Conservation (phyloP, 2,113 vertebrate genomes). For the Formicarius rufipectus region DNA sequence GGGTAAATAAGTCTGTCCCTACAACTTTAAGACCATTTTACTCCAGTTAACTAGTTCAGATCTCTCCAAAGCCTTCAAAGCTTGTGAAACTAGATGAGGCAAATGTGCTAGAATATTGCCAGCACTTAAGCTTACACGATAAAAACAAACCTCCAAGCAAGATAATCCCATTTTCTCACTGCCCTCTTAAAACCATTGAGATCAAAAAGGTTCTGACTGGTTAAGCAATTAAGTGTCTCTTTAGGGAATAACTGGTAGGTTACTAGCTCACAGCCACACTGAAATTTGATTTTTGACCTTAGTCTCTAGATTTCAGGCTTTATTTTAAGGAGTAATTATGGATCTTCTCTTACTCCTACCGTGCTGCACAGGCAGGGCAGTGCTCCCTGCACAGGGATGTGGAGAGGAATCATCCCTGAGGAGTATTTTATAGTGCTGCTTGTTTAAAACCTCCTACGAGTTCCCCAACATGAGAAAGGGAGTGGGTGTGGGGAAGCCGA, state of each 20-base stretch:
- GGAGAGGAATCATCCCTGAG: background rate
- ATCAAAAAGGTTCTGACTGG: background rate
- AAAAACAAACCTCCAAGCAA: background rate
- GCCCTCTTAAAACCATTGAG: background rate
- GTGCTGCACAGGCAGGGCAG: background rate
- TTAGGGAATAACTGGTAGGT: background rate
- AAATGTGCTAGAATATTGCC: background rate
- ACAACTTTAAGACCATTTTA: background rate
- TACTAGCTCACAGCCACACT: background rate
- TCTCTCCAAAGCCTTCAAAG: background rate
- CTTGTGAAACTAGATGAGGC: background rate
- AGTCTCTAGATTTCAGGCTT: background rate
- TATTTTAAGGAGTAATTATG: background rate
- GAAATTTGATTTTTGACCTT: background rate
- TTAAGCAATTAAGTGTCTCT: background rate
- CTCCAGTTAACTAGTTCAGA: background rate
- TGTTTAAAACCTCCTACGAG: background rate
- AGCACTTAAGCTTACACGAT: background rate
- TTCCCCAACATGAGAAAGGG: background rate
- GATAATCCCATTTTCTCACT: background rate
- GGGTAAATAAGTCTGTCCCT: background rate
- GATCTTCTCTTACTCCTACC: background rate
- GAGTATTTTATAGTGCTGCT: background rate
- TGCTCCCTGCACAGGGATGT: background rate
- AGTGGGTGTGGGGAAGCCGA: slow-evolving; percentile 1